Percentiles rank a stretch among this genome's conserved stretches.
These are phyloP conservation scores for Erythrolamprus reginae DNA, from an alignment of 2,113 vertebrate genomes.

Conservation along the genomic window DNA sequence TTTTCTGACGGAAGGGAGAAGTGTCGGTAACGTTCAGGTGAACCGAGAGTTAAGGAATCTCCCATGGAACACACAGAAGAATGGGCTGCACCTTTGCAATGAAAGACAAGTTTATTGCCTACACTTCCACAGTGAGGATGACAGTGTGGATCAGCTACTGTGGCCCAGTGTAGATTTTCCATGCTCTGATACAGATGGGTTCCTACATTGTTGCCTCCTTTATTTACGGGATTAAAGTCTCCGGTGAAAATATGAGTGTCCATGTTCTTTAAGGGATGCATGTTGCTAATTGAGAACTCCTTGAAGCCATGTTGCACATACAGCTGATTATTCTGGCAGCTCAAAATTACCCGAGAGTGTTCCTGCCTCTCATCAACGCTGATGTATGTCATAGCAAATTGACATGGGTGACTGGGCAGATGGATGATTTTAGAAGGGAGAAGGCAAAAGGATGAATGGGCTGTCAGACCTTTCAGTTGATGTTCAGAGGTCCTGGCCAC, in stretches of 20 bases:
- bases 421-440: slow-evolving; percentile 56
- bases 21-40: slow-evolving; percentile 59
- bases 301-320: slow-evolving; percentile 74
- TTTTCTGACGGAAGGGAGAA: slow-evolving; percentile 62
- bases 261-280: slow-evolving; percentile 67
- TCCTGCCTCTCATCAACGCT: slow-evolving; percentile 67
- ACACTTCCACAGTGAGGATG: slow-evolving; percentile 67
- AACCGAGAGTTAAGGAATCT: slow-evolving; percentile 47
- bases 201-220: slow-evolving; percentile 41
- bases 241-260: slow-evolving; percentile 51
- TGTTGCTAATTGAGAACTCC: slow-evolving; percentile 67
- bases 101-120: slow-evolving; percentile 78
- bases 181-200: slow-evolving; percentile 80
- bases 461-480: slow-evolving; percentile 67
- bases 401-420: slow-evolving; percentile 62
- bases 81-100: slow-evolving; percentile 67
- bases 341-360: slow-evolving; percentile 70
- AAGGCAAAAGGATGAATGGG: slow-evolving; percentile 50
- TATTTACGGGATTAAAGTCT: slow-evolving; percentile 42
- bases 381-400: slow-evolving; percentile 71
- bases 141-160: slow-evolving; percentile 61
- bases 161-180: slow-evolving; percentile 84
- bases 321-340: slow-evolving; percentile 77
- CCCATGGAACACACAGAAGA: slow-evolving; percentile 71
- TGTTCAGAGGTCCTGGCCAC: slow-evolving; percentile 74